phyloP scores from a whole-genome alignment of 2,113 vertebrate genomes.

The Notarius quadriscutis region DNA sequence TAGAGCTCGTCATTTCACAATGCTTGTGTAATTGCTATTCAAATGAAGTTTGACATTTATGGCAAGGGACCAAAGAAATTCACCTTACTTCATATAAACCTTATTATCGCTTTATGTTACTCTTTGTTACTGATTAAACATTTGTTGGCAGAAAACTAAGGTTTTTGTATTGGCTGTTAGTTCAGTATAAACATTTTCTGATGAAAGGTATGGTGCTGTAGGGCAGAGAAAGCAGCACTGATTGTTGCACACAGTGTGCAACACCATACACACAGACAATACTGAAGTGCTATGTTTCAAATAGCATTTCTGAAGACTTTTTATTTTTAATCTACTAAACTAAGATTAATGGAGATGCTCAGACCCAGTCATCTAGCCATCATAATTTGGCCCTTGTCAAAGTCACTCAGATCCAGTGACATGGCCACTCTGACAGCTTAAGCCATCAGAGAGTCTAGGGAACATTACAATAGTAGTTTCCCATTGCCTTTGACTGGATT shows the following conservation, averaged over 20 bases:
- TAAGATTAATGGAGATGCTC: no score
- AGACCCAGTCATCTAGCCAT: no score
- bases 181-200: not conserved
- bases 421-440: no score
- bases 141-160: not conserved
- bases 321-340: not conserved
- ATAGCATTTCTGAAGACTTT: no score
- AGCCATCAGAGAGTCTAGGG: no score
- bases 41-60: slow-evolving; percentile 4
- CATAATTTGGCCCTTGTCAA: no score
- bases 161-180: not conserved
- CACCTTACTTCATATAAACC: not conserved
- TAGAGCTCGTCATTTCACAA: not conserved
- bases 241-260: not conserved
- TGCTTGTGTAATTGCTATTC: slow-evolving; percentile 8
- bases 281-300: not conserved
- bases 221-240: not conserved
- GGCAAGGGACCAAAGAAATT: not conserved
- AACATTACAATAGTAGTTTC: no score
- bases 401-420: no score
- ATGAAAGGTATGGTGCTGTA: not conserved
- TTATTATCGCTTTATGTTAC: not conserved
- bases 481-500: no score
- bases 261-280: not conserved
- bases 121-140: not conserved